Base-by-base conservation (phyloP, 2,888 invertebrate genomes). In the Dorcus hopei region DNA sequence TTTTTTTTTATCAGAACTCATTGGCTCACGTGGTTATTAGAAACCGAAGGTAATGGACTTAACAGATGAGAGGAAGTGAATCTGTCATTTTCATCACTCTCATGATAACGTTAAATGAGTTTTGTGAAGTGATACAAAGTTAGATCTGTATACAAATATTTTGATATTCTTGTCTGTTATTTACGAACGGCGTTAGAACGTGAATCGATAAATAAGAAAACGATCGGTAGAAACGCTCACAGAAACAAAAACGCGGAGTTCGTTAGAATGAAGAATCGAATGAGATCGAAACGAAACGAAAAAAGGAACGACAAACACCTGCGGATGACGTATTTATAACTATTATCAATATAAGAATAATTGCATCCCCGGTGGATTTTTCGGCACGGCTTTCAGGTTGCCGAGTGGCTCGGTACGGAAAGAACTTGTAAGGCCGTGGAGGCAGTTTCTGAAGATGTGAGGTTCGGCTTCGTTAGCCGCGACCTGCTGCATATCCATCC, bases 251-350 rank as follows among this genome's bases (percentile, higher is more conserved):
- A 45, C 7, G 6, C 19, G 23, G 14, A n/a, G 41, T 19, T 9
- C 23, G 19, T 16, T 9, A 19, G 45, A 16, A 16, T 19, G 19
- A 19, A 45, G 45, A 45, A 45, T 45, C 45, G 45, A 45, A 23
- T 14, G 42, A 45, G 45, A 45, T 16, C 14, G 23, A 9, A 11
- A 19, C 16, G 23, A 45, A 45, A 45, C 23, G 40, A 40, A 51
- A 47, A 26, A 19, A 19, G 19, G 19, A 19, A 26, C n/a, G 47
- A 47, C 23, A 26, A 47, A 51, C 51, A 51, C 51, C 51, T 51
- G 51, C 51, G 40, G 51, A 51, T 40, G 45, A 45, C 51, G 40
- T 51, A 51, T 51, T 51, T 51, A 51, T 51, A 39, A 51, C 51
- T 40, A 51, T 51, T 51, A 51, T 51, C 51, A 51, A 51, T 51